Evolutionary conservation across 2,888 invertebrate genomes (phyloP).

Genomic region (Brachyptera risi): DNA sequence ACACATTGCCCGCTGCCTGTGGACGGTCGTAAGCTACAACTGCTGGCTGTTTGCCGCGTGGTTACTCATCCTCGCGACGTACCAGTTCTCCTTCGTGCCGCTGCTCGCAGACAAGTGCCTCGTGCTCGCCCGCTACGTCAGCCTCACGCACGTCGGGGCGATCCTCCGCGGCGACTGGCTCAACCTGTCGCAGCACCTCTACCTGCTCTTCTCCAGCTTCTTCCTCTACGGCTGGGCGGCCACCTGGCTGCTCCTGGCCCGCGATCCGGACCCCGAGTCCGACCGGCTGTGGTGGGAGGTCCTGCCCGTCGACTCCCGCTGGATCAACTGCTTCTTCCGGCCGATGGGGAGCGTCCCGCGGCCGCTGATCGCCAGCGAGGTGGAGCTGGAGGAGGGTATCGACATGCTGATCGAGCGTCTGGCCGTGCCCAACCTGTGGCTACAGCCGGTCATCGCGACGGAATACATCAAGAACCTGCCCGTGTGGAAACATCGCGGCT

Average conservation of each 20-base stretch:
- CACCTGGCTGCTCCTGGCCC: slow-evolving; percentile 28
- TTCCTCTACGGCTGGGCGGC: slow-evolving; percentile 35
- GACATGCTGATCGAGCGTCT: slow-evolving; percentile 45
- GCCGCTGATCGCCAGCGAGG: slow-evolving; percentile 37
- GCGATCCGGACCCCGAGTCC: slow-evolving; percentile 24
- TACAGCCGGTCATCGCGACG: slow-evolving; percentile 44
- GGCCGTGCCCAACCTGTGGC: slow-evolving; percentile 46
- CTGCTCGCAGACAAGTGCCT: slow-evolving; percentile 40
- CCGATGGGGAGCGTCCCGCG: slow-evolving; percentile 37
- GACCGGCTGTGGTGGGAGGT: slow-evolving; percentile 44
- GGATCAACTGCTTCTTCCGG: slow-evolving; percentile 40
- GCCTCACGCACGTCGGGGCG: slow-evolving; percentile 39
- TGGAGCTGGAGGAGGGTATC: slow-evolving; percentile 42
- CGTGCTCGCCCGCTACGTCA: slow-evolving; percentile 40
- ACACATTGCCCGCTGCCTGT: slow-evolving; percentile 40
- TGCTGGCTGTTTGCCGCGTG: slow-evolving; percentile 45
- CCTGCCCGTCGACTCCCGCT: slow-evolving; percentile 41
- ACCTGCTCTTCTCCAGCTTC: slow-evolving; percentile 39
- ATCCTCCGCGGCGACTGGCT: slow-evolving; percentile 38
- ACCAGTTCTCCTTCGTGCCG: slow-evolving; percentile 43
- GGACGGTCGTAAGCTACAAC: slow-evolving; percentile 47
- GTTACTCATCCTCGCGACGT: slow-evolving; percentile 46
- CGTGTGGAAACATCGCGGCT: slow-evolving; percentile 44
- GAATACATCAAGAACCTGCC: slow-evolving; percentile 49
- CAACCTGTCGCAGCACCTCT: slow-evolving; percentile 35